Evolutionary conservation across 2,888 invertebrate genomes (phyloP).

Genomic region (Eutolmus rufibarbis): DNA sequence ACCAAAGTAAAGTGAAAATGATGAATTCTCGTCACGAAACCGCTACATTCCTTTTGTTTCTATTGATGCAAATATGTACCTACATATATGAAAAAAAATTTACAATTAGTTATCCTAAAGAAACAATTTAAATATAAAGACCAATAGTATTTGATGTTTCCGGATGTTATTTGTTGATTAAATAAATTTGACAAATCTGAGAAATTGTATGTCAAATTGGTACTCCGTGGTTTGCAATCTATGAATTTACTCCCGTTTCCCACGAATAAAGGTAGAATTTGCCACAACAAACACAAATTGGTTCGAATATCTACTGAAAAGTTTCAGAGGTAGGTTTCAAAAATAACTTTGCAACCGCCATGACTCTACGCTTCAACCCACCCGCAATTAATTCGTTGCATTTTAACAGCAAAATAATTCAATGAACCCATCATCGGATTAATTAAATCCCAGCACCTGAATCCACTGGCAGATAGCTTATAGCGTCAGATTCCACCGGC

Average conservation of each 20-base stretch:
- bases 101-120: too few relatives aligned
- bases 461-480: background rate
- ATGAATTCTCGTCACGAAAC: too few relatives aligned
- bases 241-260: background rate
- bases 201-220: too few relatives aligned
- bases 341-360: background rate
- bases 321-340: background rate
- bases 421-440: background rate
- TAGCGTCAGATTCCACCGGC: background rate
- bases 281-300: background rate
- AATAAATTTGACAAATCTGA: too few relatives aligned
- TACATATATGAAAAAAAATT: too few relatives aligned
- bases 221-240: too few relatives aligned
- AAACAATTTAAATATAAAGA: too few relatives aligned
- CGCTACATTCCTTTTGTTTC: too few relatives aligned
- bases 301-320: background rate
- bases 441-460: background rate
- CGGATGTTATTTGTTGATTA: too few relatives aligned
- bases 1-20: too few relatives aligned
- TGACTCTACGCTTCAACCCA: background rate
- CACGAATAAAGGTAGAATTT: background rate
- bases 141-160: too few relatives aligned
- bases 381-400: background rate
- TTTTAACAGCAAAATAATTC: background rate
- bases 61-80: too few relatives aligned